Conservation (phyloP, 2,888 invertebrate genomes). For the Zaprionus lineosus region DNA sequence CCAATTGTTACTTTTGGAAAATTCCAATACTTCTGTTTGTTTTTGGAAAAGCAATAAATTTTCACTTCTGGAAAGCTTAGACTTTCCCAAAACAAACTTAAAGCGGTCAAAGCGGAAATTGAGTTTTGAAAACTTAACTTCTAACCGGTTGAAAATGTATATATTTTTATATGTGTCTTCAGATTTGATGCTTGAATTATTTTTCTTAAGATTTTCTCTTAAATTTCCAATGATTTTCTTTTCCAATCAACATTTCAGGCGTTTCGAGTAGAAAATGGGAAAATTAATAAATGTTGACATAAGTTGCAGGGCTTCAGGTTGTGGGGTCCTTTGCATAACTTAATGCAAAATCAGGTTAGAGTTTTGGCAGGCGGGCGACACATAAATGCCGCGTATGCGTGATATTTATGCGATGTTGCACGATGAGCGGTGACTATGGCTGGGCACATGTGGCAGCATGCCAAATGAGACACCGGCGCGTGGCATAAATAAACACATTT, state of each 20-base stretch:
- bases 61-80: neutral
- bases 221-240: no score
- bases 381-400: slow-evolving; percentile 62
- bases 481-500: slow-evolving; percentile 70
- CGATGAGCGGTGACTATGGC: slow-evolving; percentile 1
- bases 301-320: neutral
- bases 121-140: no score
- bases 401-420: slow-evolving; percentile 57
- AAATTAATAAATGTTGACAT: no score
- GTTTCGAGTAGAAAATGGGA: no score
- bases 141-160: slow-evolving; percentile 33
- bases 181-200: no score
- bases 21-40: neutral
- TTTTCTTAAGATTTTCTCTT: no score
- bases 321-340: slow-evolving; percentile 26
- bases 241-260: no score
- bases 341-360: slow-evolving; percentile 62
- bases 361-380: slow-evolving; percentile 37
- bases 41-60: slow-evolving; percentile 4
- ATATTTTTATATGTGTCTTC: slow-evolving; percentile 21
- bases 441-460: slow-evolving; percentile 64
- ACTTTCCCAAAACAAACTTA: no score
- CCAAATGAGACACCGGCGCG: slow-evolving; percentile 54
- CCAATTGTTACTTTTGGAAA: slow-evolving; percentile 3
- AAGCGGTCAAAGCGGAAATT: no score